A percentile compares a stretch with the other conserved stretches of the same genome.
Evolutionary conservation across 1,140 invertebrate species (phyloP).

Genomic region (Leguminivora glycinivorella): DNA sequence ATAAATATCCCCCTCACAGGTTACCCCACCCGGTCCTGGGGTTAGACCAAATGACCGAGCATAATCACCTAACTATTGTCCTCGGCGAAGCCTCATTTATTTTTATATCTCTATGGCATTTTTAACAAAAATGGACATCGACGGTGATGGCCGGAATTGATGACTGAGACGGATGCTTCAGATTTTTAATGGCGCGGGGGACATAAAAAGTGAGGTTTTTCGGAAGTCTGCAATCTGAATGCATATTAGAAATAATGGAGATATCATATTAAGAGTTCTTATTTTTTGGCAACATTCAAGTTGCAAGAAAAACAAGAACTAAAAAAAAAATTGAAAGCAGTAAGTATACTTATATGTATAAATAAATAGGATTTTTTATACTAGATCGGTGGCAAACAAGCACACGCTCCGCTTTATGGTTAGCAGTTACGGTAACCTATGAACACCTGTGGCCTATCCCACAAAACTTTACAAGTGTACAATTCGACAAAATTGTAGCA

Average conservation of each 20-base stretch:
- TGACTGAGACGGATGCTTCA: conserved; percentile 52
- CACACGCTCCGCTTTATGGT: too few species aligned
- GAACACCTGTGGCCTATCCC: too few species aligned
- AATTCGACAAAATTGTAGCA: too few species aligned
- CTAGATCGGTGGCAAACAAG: too few species aligned
- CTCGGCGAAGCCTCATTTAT: conserved; percentile 75
- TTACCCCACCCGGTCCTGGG: conserved; percentile 33
- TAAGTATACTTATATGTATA: too few species aligned
- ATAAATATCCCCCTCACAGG: conserved; percentile 51
- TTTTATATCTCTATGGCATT: conserved; percentile 74
- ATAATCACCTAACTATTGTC: conserved; percentile 75
- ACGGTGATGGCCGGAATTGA: conserved; percentile 60
- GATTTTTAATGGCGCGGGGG: conserved; percentile 30
- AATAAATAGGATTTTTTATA: too few species aligned
- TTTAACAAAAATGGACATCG: conserved; percentile 64
- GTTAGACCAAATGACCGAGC: conserved; percentile 65
- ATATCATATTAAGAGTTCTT: too few species aligned
- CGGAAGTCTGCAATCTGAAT: not conserved
- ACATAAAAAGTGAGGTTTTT: not conserved
- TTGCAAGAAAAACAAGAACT: too few species aligned
- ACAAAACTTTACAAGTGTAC: too few species aligned
- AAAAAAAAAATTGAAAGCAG: too few species aligned
- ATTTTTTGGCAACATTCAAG: too few species aligned
- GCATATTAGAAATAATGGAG: not conserved
- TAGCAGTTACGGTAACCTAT: too few species aligned